Percentiles rank a stretch among this genome's conserved stretches.
Conservation (phyloP, 2,797 vertebrate genomes). For the Crax fasciolata region DNA sequence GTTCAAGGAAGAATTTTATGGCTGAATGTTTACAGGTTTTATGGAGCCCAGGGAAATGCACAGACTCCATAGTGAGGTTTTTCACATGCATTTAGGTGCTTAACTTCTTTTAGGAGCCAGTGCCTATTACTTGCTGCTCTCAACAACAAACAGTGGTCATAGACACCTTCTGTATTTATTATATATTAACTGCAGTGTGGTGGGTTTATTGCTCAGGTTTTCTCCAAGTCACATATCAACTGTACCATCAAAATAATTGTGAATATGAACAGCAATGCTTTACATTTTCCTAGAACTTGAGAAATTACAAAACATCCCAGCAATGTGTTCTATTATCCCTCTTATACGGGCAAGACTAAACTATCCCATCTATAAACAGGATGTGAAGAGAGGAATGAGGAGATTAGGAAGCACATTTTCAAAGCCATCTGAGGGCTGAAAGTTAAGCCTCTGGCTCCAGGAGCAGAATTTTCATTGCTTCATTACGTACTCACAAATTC, state of each 20-base stretch:
- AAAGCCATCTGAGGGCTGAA: background rate
- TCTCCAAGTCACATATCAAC: background rate
- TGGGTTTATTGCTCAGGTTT: background rate
- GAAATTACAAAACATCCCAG: background rate
- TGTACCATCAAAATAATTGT: background rate
- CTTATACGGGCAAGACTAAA: background rate
- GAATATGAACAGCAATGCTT: background rate
- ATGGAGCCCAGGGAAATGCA: background rate
- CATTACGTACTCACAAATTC: background rate
- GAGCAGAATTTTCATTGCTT: background rate
- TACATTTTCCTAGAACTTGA: background rate
- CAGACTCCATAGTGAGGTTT: background rate
- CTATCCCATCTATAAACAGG: constrained; percentile 25
- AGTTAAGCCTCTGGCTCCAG: background rate
- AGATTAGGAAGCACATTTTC: background rate
- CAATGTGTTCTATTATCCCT: background rate
- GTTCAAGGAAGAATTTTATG: background rate
- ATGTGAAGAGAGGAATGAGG: background rate
- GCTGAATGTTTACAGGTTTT: background rate
- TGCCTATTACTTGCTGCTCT: background rate
- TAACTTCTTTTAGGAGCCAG: background rate
- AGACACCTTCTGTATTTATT: background rate
- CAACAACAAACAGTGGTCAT: background rate
- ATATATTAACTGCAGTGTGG: background rate
- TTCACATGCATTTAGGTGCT: background rate